phyloP scores from a whole-genome alignment of 2,888 invertebrate genomes.

The Strigamia crassipes region DNA sequence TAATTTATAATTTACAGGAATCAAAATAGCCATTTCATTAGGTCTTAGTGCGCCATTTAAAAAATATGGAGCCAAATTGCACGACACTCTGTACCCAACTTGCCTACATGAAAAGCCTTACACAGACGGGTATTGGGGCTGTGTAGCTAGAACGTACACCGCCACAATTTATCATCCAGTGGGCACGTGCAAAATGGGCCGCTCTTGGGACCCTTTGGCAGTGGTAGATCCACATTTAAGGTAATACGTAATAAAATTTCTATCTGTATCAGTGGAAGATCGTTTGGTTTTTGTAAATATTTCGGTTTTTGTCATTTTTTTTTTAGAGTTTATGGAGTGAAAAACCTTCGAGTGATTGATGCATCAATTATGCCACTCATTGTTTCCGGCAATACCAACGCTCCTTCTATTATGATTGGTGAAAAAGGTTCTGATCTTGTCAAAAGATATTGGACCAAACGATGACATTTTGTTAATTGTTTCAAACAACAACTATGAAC shows the following conservation, averaged over 20 bases:
- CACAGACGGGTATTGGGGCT: slow-evolving; percentile 47
- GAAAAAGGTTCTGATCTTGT: slow-evolving; percentile 83
- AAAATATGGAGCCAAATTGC: slow-evolving; percentile 52
- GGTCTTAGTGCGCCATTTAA: slow-evolving; percentile 52
- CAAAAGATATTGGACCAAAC: slow-evolving; percentile 69
- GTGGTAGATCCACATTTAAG: slow-evolving; percentile 48
- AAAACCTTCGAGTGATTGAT: slow-evolving; percentile 73
- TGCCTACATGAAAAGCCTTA: slow-evolving; percentile 51
- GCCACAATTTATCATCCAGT: slow-evolving; percentile 47
- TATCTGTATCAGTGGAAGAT: background rate
- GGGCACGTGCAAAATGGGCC: slow-evolving; percentile 49
- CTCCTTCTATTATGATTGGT: slow-evolving; percentile 79
- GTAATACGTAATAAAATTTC: slow-evolving; percentile 38
- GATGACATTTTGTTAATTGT: background rate
- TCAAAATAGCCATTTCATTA: slow-evolving; percentile 52
- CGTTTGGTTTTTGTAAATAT: background rate
- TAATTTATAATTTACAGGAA: slow-evolving; percentile 39
- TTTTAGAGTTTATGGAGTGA: slow-evolving; percentile 68
- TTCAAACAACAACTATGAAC: too few species aligned
- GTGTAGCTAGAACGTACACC: slow-evolving; percentile 44
- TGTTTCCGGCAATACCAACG: slow-evolving; percentile 76
- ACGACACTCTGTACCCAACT: slow-evolving; percentile 52
- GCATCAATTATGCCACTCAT: slow-evolving; percentile 80
- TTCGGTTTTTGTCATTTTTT: background rate
- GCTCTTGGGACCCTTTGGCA: slow-evolving; percentile 45